A percentile compares a stretch with the other conserved stretches of the same genome.
phyloP scores from a whole-genome alignment of 2,797 vertebrate species.

The Crocodylus rhombifer region DNA sequence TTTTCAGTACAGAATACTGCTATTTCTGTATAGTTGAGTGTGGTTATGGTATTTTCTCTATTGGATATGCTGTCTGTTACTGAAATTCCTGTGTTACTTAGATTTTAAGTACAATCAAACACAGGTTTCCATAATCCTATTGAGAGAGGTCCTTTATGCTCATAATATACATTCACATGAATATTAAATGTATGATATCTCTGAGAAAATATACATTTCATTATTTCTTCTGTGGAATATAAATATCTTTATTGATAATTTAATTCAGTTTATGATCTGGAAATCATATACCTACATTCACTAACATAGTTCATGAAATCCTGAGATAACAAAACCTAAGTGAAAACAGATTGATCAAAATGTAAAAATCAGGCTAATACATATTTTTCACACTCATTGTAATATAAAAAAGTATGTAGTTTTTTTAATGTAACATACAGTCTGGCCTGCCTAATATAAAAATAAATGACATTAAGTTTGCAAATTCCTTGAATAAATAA shows the following conservation, averaged over 20 bases:
- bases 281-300: neutral
- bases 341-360: neutral
- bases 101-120: neutral
- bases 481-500: neutral
- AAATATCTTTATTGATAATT: neutral
- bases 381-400: neutral
- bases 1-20: neutral
- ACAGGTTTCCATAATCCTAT: neutral
- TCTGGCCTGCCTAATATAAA: neutral
- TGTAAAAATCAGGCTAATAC: neutral
- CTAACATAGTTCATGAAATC: conserved; percentile 8
- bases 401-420: neutral
- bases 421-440: neutral
- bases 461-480: neutral
- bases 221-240: neutral
- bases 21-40: neutral
- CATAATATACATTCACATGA: neutral
- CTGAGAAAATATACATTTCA: neutral
- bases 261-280: neutral
- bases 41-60: neutral
- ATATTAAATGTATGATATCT: neutral
- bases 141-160: neutral
- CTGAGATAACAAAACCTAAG: neutral
- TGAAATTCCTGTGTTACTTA: neutral
- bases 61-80: neutral